Evolutionary conservation across 1,140 invertebrate species (phyloP), one percentile per base, ranked within the genome.

Genomic region (Drosophila paulistorum): DNA sequence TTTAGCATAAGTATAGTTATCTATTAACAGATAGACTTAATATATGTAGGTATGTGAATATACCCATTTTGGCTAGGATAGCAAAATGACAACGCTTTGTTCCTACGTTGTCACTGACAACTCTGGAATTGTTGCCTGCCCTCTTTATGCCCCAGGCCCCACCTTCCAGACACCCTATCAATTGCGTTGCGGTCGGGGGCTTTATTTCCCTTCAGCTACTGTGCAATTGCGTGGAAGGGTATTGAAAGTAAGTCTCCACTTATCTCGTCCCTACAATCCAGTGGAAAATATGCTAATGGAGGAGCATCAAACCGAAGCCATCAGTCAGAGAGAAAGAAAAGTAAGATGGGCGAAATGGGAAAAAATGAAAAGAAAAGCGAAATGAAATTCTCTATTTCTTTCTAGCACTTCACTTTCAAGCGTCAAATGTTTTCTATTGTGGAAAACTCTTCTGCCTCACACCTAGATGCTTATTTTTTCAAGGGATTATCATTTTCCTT

Each of bases 141-240:
- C 17, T 14, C 59, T 68, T n/a, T 7, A 14, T 20, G 3, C 14
- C 45, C 1, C 9, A 17, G 10, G 2, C 14, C 30, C 26, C 57
- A 5, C 35, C 2, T 20, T 1, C 58, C 23, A 0, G 1, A 30
- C 30, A 30, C 30, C 30, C 5, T 30, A 30, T 30, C 79, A 42
- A 71, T 74, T 81, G 65, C 69, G 45, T 55, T 75, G 61, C 54
- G 66, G 69, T 63, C 71, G 79, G n/a, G 35, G 54, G 59, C 69
- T 68, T 70, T 68, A 71, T 77, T 77, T 61, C 74, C 61, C 23
- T 39, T 45, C 61, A 35, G 57, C 66, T 68, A 55, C 33, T 68
- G 58, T 81, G 86, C 85, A 89, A 86, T 89, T 89, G 78, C 48
- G 67, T 90, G 85, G 86, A 90, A 89, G 66, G 68, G 75, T 79